These are phyloP conservation scores for Drosophila formosana DNA, from an alignment of 2,888 invertebrate genomes.

Conservation along the genomic window DNA sequence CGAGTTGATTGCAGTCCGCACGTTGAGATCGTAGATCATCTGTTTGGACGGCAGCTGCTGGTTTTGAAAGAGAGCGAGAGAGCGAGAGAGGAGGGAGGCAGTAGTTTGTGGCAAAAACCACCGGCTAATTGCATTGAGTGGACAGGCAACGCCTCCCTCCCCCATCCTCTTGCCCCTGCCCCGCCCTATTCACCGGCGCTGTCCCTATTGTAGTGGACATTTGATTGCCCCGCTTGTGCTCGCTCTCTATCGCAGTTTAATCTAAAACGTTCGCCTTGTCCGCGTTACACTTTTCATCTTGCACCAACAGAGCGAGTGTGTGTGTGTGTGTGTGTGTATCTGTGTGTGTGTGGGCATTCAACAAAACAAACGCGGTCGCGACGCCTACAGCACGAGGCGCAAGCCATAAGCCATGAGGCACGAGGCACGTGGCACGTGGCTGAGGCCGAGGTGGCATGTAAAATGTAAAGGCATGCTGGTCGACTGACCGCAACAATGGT, in stretches of 20 bases:
- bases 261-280: slow-evolving; percentile 67
- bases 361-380: slow-evolving; percentile 63
- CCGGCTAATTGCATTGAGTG: slow-evolving; percentile 71
- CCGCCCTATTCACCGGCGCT: not conserved
- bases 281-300: slow-evolving; percentile 57
- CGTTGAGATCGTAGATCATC: slow-evolving; percentile 20
- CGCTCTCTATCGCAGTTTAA: slow-evolving; percentile 52
- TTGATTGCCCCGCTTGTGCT: slow-evolving; percentile 39
- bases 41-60: slow-evolving; percentile 39
- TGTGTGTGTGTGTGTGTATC: slow-evolving; percentile 14
- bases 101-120: slow-evolving; percentile 20
- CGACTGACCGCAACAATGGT: slow-evolving; percentile 77
- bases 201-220: slow-evolving; percentile 4
- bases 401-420: slow-evolving; percentile 27
- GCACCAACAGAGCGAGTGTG: not conserved
- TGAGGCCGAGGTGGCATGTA: slow-evolving; percentile 2
- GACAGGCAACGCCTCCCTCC: slow-evolving; percentile 59
- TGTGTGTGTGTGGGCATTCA: slow-evolving; percentile 59
- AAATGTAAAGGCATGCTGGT: slow-evolving; percentile 57
- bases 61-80: not conserved
- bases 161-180: not conserved
- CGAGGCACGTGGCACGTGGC: slow-evolving; percentile 36
- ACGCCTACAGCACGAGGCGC: too few species aligned
- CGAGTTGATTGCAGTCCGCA: slow-evolving; percentile 19
- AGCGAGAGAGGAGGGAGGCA: too few species aligned